Evolutionary conservation across 2,797 vertebrate genomes (phyloP), one percentile per base, ranked within the genome.

Genomic region (Hippocampus kuda): DNA sequence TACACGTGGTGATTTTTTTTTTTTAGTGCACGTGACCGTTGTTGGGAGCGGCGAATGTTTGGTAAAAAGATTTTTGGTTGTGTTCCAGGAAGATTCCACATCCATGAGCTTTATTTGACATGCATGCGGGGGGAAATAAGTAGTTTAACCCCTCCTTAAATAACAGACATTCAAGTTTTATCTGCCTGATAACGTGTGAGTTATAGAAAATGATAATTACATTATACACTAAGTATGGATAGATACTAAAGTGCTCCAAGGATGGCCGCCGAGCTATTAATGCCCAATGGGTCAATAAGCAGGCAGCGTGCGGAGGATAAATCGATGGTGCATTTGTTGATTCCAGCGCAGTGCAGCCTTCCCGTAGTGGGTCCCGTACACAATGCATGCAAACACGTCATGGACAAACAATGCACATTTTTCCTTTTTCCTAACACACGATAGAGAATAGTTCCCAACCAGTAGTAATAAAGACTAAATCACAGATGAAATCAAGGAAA

Each of bases 201-300:
- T 10, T 38, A 20, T 38, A 38, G 30, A 61, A 61, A 61, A 41
- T 34, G 34, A 11, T 22, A 62, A 48, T 48, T 65, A 48, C 44
- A 27, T 4, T 4, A 27, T 27, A 65, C 12, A 65, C 44, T 10
- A 54, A 51, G 46, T 5, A 30, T 66, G 65, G 27, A 22, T 18
- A 49, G 13, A 49, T 13, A 61, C 20, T 34, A 18, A 20, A 61
- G 18, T 61, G 77, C 67, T 74, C 69, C 73, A 57, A 68, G 27
- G 59, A 69, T 73, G 70, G 65, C 51, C 74, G 64, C 72, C 34
- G 51, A 72, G 76, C 70, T 69, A 70, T 82, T 79, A 81, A 75
- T 73, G 70, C 60, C 69, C n/a, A 65, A 75, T 65, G 71, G 76
- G 46, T 85, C 79, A 85, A 86, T 85, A 83, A 83, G 83, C 81